These are phyloP conservation scores for Hyposmocoma kahamanoa DNA, from an alignment of 1,140 invertebrate genomes.

Conservation along the genomic window DNA sequence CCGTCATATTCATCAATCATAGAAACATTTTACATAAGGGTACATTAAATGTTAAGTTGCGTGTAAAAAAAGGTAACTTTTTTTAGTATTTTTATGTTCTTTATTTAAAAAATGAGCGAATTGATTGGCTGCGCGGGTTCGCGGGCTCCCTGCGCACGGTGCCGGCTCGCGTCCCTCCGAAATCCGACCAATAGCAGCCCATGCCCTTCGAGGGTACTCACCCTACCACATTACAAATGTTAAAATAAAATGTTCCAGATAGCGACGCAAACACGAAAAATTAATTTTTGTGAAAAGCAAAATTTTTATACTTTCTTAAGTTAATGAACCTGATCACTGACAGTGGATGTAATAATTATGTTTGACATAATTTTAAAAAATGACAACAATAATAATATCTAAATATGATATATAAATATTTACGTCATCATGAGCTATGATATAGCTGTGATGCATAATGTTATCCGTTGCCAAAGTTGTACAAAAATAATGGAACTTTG, in stretches of 20 bases:
- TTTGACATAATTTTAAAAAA: too few relatives aligned
- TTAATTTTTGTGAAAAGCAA: conserved; percentile 2
- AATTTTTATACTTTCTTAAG: too few relatives aligned
- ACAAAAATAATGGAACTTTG: too few relatives aligned
- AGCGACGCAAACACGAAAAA: conserved; percentile 3
- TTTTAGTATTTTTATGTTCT: conserved; percentile 56
- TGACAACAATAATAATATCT: too few relatives aligned
- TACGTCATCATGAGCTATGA: too few relatives aligned
- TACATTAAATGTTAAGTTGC: conserved; percentile 15
- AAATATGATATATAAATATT: too few relatives aligned
- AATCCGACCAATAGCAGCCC: conserved; percentile 39
- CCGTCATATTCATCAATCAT: conserved; percentile 37
- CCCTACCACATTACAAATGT: conserved; percentile 29
- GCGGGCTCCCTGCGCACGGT: conserved; percentile 26
- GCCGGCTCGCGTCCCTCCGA: conserved; percentile 54
- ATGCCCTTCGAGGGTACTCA: conserved; percentile 41
- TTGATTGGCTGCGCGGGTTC: conserved; percentile 63
- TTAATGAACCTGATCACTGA: too few relatives aligned
- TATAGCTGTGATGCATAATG: too few relatives aligned
- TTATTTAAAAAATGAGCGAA: conserved; percentile 68
- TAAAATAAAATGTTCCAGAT: conserved; percentile 9
- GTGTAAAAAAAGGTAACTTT: conserved; percentile 41
- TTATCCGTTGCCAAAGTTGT: too few relatives aligned
- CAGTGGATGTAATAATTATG: too few relatives aligned
- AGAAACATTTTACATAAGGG: conserved; percentile 34